Conservation (phyloP, 2,113 vertebrate species). For the Poeciliopsis turrubarensis region DNA sequence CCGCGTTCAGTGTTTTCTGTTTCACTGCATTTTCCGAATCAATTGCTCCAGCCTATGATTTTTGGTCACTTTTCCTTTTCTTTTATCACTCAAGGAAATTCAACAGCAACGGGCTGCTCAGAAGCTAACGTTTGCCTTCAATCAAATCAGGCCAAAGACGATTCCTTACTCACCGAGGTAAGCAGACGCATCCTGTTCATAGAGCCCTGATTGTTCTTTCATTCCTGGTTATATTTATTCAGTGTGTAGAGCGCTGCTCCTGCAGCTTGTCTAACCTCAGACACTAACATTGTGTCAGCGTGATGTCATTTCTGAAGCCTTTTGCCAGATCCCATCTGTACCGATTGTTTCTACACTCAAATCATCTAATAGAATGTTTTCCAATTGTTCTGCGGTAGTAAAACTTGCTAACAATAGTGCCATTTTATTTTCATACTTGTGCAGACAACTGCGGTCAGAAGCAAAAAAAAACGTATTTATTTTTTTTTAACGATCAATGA, state of each 20-base stretch:
- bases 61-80: not conserved
- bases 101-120: conserved; percentile 98
- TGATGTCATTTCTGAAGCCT: not conserved
- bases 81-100: conserved; percentile 85
- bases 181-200: not conserved
- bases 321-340: not conserved
- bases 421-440: not conserved
- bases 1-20: not conserved
- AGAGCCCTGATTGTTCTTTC: not conserved
- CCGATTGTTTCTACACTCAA: not conserved
- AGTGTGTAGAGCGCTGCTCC: not conserved
- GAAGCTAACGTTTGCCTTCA: conserved; percentile 98
- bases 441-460: not conserved
- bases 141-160: conserved; percentile 96
- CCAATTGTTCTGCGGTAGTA: too few relatives aligned
- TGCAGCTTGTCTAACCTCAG: not conserved
- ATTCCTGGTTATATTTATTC: not conserved
- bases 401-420: not conserved
- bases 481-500: too few relatives aligned
- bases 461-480: too few relatives aligned
- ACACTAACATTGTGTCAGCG: too few relatives aligned
- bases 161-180: conserved; percentile 97
- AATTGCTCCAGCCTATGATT: not conserved
- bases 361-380: not conserved
- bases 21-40: not conserved